A percentile compares a stretch with the other conserved stretches of the same genome.
Evolutionary conservation across 2,888 invertebrate genomes (phyloP).

Genomic region (Cheilosia urbana): DNA sequence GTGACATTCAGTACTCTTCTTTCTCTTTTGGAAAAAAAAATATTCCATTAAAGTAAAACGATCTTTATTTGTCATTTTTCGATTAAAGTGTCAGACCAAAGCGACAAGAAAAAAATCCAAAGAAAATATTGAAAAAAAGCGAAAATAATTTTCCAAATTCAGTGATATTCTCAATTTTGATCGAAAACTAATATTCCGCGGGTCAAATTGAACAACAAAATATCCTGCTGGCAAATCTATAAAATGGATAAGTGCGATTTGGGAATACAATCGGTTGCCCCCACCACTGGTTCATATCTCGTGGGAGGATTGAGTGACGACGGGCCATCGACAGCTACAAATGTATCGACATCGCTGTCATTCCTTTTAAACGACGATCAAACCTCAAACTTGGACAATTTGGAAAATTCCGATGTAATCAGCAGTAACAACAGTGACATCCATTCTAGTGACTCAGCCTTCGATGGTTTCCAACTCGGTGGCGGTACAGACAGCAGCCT

Average conservation of each 20-base stretch:
- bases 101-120: slow-evolving; percentile 25
- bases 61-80: slow-evolving; percentile 73
- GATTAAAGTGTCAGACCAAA: slow-evolving; percentile 48
- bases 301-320: slow-evolving; percentile 65
- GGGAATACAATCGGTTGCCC: slow-evolving; percentile 46
- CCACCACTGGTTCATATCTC: slow-evolving; percentile 58
- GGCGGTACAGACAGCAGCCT: slow-evolving; percentile 43
- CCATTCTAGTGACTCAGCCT: slow-evolving; percentile 68
- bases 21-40: slow-evolving; percentile 56
- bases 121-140: slow-evolving; percentile 47
- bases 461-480: slow-evolving; percentile 57
- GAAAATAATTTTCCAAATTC: slow-evolving; percentile 35
- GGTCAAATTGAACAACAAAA: neutral
- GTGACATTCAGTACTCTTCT: slow-evolving; percentile 26
- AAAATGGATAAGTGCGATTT: slow-evolving; percentile 64
- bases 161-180: slow-evolving; percentile 9
- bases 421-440: slow-evolving; percentile 70
- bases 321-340: slow-evolving; percentile 24
- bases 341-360: slow-evolving; percentile 33
- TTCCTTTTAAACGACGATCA: slow-evolving; percentile 63
- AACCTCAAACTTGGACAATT: slow-evolving; percentile 55
- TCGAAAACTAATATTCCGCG: slow-evolving; percentile 10
- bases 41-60: slow-evolving; percentile 69
- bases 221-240: slow-evolving; percentile 23
- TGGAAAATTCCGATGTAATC: slow-evolving; percentile 68